phyloP scores from a whole-genome alignment of 2,888 invertebrate species.

The Cistogaster globosa region DNA sequence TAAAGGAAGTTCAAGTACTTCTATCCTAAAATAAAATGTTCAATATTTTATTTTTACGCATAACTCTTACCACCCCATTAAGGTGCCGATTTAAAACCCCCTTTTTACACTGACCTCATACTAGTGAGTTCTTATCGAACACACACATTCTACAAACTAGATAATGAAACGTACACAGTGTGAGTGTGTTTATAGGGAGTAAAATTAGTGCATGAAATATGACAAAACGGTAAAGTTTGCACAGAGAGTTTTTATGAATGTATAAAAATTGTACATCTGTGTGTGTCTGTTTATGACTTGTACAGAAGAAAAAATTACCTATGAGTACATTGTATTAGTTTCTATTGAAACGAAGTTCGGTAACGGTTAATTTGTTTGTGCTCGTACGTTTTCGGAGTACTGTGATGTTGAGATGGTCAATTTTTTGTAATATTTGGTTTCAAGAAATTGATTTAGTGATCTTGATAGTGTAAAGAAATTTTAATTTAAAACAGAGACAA shows the following conservation, averaged over 20 bases:
- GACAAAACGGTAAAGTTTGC: slow-evolving; percentile 47
- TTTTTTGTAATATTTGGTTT: background rate
- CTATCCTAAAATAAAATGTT: no score
- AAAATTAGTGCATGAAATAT: slow-evolving; percentile 51
- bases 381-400: background rate
- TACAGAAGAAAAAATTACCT: slow-evolving; percentile 54
- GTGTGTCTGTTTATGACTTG: background rate
- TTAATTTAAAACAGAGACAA: no score
- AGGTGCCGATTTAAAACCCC: background rate
- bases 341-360: slow-evolving; percentile 59
- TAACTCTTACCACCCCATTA: no score
- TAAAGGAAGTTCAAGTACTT: no score
- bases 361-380: slow-evolving; percentile 55
- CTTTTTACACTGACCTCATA: slow-evolving; percentile 2
- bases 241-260: slow-evolving; percentile 39
- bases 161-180: slow-evolving; percentile 43
- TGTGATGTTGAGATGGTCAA: slow-evolving; percentile 12
- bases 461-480: background rate
- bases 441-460: background rate
- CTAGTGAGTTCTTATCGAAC: slow-evolving; percentile 25
- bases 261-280: background rate
- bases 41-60: no score
- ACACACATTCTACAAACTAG: slow-evolving; percentile 31
- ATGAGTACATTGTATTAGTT: slow-evolving; percentile 55
- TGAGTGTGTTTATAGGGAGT: slow-evolving; percentile 32